Evolutionary conservation across 2,888 invertebrate genomes (phyloP).

Genomic region (Sylvicola fuscatus): DNA sequence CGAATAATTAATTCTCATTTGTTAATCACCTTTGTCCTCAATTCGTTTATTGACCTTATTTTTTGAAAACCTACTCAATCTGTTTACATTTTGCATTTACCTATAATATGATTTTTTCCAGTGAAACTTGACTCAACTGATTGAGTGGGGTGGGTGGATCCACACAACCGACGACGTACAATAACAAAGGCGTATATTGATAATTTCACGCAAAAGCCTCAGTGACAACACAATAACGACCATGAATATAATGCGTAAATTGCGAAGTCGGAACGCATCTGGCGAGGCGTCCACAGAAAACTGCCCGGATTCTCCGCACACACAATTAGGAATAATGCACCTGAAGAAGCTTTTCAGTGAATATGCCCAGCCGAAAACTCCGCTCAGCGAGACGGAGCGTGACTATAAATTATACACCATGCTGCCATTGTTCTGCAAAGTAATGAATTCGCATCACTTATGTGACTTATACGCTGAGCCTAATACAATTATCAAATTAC

Average conservation of each 20-base stretch:
- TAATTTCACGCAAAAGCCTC: too few species aligned
- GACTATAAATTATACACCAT: constrained; percentile 93
- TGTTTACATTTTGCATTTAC: too few species aligned
- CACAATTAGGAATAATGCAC: constrained; percentile 87
- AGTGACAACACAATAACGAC: too few species aligned
- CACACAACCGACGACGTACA: too few species aligned
- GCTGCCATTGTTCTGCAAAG: constrained; percentile 96
- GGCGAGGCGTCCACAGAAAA: constrained; percentile 36
- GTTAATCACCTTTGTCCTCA: too few species aligned
- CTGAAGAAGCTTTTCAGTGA: constrained; percentile 91
- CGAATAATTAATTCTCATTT: too few species aligned
- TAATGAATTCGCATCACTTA: constrained; percentile 19
- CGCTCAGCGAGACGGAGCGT: constrained; percentile 57
- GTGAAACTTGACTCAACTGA: too few species aligned
- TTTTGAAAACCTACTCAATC: too few species aligned
- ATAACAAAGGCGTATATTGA: too few species aligned
- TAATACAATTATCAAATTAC: constrained; percentile 10
- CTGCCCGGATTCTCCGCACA: constrained; percentile 46
- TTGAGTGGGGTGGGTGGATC: too few species aligned
- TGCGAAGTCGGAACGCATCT: constrained; percentile 33
- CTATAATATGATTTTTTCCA: too few species aligned
- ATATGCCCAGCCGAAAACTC: constrained; percentile 73
- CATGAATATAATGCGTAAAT: constrained; percentile 88
- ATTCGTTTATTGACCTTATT: too few species aligned
- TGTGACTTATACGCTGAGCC: neutral